Percentiles rank a stretch among this genome's conserved stretches.
These are phyloP conservation scores for Rhombomys opimus DNA, from an alignment of 2,113 vertebrate species.

Conservation along the genomic window DNA sequence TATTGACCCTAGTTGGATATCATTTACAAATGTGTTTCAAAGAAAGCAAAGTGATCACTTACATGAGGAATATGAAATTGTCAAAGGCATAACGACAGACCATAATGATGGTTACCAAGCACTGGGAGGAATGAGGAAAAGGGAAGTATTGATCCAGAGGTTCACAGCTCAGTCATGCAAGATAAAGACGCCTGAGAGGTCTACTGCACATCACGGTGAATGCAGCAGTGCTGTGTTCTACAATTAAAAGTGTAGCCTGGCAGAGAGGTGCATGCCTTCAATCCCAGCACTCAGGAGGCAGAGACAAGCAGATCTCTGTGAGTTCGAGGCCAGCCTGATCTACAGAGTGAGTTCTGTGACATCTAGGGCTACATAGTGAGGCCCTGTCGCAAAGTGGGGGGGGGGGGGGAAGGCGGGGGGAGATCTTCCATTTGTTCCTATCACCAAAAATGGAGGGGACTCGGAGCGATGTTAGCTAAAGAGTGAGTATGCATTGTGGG, in stretches of 20 bases:
- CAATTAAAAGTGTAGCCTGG: not conserved
- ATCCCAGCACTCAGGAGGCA: not conserved
- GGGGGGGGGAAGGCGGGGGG: not conserved
- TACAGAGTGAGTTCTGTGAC: not conserved
- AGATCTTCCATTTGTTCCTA: not conserved
- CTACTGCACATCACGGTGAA: not conserved
- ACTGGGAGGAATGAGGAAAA: too few species aligned
- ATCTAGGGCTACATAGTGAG: not conserved
- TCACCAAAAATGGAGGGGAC: not conserved
- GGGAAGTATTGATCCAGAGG: not conserved
- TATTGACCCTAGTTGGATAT: not conserved
- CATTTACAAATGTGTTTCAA: not conserved
- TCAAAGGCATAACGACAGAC: not conserved
- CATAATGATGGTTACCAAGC: not conserved
- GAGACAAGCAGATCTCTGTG: not conserved
- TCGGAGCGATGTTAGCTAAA: too few species aligned
- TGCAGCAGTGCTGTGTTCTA: not conserved
- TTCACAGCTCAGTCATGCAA: not conserved
- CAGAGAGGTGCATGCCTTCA: accelerated
- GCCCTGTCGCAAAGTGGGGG: not conserved
- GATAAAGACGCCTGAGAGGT: not conserved
- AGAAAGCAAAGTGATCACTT: not conserved
- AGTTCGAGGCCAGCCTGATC: not conserved
- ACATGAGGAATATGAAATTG: not conserved
- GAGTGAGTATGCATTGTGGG: not conserved